Evolutionary conservation across 2,888 invertebrate genomes (phyloP).

Genomic region (Rhagonycha fulva): DNA sequence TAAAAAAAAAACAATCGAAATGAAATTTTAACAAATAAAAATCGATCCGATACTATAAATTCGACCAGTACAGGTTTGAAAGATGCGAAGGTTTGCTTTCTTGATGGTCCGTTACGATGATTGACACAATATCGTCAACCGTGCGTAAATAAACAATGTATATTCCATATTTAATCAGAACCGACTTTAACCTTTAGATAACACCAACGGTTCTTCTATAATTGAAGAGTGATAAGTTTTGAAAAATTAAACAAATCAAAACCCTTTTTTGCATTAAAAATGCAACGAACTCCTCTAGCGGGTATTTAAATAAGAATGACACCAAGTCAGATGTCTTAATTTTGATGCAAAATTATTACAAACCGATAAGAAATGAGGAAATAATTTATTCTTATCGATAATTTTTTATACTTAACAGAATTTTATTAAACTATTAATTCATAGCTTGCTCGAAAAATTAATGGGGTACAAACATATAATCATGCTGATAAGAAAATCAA

Average conservation of each 20-base stretch:
- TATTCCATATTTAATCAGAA: not conserved
- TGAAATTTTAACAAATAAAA: not conserved
- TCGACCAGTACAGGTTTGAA: not conserved
- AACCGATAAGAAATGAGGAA: not conserved
- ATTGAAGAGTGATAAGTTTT: not conserved
- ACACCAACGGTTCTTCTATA: not conserved
- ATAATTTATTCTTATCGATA: not conserved
- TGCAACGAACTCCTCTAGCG: not conserved
- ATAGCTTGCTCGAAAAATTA: not conserved
- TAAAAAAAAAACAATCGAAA: not conserved
- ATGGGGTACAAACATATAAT: not conserved
- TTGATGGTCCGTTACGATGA: no score
- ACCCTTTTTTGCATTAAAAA: not conserved
- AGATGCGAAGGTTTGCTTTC: not conserved
- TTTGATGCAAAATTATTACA: not conserved
- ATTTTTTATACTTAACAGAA: not conserved
- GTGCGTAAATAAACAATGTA: not conserved
- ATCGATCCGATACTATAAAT: not conserved
- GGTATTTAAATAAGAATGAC: not conserved
- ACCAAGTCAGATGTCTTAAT: not conserved
- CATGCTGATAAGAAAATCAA: not conserved
- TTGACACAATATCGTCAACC: not conserved
- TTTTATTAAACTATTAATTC: not conserved
- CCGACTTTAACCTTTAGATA: not conserved
- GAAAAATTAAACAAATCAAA: not conserved